Conservation (phyloP, 2,113 vertebrate species). For the Actenoides hombroni region DNA sequence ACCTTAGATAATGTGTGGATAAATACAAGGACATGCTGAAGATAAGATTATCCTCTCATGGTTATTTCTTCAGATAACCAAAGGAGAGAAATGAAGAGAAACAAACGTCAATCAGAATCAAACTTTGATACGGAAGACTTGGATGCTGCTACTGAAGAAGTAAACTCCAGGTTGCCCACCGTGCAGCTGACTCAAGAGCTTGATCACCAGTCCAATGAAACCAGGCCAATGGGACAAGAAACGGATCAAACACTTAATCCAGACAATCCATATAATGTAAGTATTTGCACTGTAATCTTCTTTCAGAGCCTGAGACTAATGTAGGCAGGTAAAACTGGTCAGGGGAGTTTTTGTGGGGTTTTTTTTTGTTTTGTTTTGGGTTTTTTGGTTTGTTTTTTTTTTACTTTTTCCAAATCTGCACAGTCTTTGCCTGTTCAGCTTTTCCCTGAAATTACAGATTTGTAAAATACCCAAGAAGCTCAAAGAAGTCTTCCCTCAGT, state of each 20-base stretch:
- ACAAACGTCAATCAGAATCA: constrained; percentile 72
- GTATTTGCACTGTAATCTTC: constrained; percentile 16
- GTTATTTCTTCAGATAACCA: constrained; percentile 77
- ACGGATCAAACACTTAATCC: constrained; percentile 80
- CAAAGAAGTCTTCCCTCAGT: neutral
- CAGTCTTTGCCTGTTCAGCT: neutral
- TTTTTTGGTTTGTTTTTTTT: too few relatives aligned
- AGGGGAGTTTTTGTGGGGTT: too few relatives aligned
- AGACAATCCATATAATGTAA: constrained; percentile 92
- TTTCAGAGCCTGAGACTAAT: neutral
- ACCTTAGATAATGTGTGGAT: neutral
- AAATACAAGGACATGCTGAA: neutral
- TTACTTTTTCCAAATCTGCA: neutral
- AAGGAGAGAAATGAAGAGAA: constrained; percentile 77
- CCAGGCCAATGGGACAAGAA: constrained; percentile 67
- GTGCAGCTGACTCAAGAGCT: constrained; percentile 35
- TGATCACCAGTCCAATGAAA: constrained; percentile 58
- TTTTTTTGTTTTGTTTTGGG: too few relatives aligned
- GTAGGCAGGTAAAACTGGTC: neutral
- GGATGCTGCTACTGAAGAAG: constrained; percentile 63
- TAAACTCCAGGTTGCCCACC: constrained; percentile 6
- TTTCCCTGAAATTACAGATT: neutral
- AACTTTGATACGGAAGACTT: constrained; percentile 25
- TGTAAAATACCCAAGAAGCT: neutral
- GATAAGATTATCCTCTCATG: neutral